These are phyloP conservation scores for Drosophila asahinai DNA, from an alignment of 1,140 invertebrate species.

Conservation along the genomic window DNA sequence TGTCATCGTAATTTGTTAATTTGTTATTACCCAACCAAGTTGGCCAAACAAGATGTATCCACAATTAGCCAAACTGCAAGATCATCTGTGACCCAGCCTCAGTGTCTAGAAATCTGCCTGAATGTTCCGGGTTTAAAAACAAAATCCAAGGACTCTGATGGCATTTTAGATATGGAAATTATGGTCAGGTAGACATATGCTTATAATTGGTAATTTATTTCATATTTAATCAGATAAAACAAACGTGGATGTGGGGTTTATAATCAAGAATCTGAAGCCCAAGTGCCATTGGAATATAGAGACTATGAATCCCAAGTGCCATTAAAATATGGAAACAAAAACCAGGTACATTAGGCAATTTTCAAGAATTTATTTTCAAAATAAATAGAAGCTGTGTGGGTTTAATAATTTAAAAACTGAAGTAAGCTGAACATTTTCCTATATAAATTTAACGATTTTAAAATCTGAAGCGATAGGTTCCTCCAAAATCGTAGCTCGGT, in stretches of 20 bases:
- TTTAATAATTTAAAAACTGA: neutral
- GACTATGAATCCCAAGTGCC: neutral
- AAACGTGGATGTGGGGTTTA: neutral
- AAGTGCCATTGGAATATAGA: neutral
- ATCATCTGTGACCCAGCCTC: conserved; percentile 57
- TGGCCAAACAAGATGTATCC: conserved; percentile 58
- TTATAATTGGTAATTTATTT: conserved; percentile 29
- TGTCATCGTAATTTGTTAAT: conserved; percentile 75
- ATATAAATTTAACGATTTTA: neutral
- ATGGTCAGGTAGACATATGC: conserved; percentile 17
- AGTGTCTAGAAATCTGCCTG: conserved; percentile 19
- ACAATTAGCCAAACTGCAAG: conserved; percentile 77
- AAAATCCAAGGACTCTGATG: conserved; percentile 51
- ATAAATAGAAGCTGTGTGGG: neutral
- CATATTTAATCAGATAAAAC: neutral
- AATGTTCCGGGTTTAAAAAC: conserved; percentile 67
- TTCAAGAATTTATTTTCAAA: neutral
- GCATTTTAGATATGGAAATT: conserved; percentile 25
- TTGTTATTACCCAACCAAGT: conserved; percentile 64
- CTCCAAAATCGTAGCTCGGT: conserved; percentile 30
- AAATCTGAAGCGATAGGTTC: conserved; percentile 52
- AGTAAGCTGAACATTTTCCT: neutral
- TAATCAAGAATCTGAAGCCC: neutral
- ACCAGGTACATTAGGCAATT: too few relatives aligned
- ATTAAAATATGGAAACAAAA: neutral